Evolutionary conservation across 2,113 vertebrate species (phyloP), one percentile per base, ranked within the genome.

Genomic region (Lampris megalopsis): DNA sequence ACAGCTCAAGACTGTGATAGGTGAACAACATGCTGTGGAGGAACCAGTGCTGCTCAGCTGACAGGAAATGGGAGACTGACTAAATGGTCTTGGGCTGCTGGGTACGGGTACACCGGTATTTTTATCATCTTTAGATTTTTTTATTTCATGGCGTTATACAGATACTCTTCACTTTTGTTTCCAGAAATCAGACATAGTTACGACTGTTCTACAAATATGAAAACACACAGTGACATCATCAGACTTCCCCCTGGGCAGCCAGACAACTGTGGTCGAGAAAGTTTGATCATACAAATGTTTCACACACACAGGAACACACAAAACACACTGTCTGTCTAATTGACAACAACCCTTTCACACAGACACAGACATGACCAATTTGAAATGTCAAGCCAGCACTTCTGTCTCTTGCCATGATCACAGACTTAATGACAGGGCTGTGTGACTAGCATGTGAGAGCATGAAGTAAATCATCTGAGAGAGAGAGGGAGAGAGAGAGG

Each of bases 381-480:
- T 58, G 2, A 53, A 36, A 58, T 35, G 24, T 63, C 68, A 58
- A 58, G 45, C 38, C 68, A 42, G 49, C 69, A 49, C 37, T 70
- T 74, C 65, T 66, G 68, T 38, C 38, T 62, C n/a, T 37, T 24
- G 7, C 75, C 74, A 66, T 83, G 38, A 77, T 75, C 49, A 70
- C 49, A 74, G 53, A 58, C 70, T 50, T 68, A 84, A 78, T 77
- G 75, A 85, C 38, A 66, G 64, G 43, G 10, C 77, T 77, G 50
- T 63, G 72, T 78, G 80, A 74, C 73, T 57, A 64, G 76, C 67
- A 86, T 80, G 80, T 75, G 78, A 80, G 66, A 60, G 57, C 54
- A 65, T 59, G 63, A 75, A 70, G 75, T 90, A 88, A 92, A 86
- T 90, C 82, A 88, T 82, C 78, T 48, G 69, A 75, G 76, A 35